A percentile compares a stretch with the other conserved stretches of the same genome.
These are phyloP conservation scores for Calliopum simillimum DNA, from an alignment of 2,888 invertebrate species.

Conservation along the genomic window DNA sequence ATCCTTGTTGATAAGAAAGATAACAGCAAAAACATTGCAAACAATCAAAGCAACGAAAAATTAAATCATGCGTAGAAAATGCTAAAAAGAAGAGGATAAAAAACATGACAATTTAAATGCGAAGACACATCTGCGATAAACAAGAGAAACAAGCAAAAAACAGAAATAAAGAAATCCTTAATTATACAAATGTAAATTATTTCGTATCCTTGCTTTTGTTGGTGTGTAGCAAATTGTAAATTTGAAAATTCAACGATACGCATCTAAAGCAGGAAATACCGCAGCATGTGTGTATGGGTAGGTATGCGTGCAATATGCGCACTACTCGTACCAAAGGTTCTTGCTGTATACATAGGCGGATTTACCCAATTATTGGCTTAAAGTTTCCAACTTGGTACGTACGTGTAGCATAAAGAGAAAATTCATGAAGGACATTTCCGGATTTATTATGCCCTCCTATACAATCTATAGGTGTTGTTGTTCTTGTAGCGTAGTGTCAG, in stretches of 20 bases:
- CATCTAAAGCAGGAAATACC: constrained; percentile 33
- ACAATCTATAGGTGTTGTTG: too few relatives aligned
- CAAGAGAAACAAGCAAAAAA: not conserved
- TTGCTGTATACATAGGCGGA: not conserved
- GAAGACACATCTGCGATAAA: not conserved
- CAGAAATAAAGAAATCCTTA: constrained; percentile 11
- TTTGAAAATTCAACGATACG: constrained; percentile 4
- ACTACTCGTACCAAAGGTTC: too few relatives aligned
- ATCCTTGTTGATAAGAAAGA: not conserved
- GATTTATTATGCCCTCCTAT: constrained; percentile 23
- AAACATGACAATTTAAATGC: not conserved
- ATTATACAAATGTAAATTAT: constrained; percentile 32
- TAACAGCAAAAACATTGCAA: not conserved
- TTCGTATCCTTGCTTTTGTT: constrained; percentile 20
- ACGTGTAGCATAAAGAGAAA: not conserved
- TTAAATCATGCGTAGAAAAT: constrained; percentile 3
- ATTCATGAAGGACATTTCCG: constrained; percentile 34
- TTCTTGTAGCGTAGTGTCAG: too few relatives aligned
- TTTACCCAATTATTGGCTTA: constrained; percentile 31
- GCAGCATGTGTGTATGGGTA: constrained; percentile 21
- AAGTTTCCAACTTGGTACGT: not conserved
- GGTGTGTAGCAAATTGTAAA: not conserved
- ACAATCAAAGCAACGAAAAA: not conserved
- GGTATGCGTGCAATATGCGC: not conserved
- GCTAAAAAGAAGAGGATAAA: constrained; percentile 3